Conservation (phyloP, 2,113 vertebrate species). For the Callaeas wilsoni region DNA sequence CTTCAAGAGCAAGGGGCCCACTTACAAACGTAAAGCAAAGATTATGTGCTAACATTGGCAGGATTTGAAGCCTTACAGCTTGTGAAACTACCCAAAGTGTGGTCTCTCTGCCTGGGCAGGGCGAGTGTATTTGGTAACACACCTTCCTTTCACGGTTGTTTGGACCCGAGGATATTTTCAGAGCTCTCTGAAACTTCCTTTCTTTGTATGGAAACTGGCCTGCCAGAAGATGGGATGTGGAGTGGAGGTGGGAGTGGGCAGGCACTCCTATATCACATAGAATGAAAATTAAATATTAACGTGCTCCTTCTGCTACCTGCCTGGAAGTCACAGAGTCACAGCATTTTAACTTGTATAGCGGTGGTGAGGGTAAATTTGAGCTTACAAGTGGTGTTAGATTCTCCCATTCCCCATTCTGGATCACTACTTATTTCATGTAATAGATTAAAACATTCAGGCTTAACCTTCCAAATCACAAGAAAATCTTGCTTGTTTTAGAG, state of each 20-base stretch:
- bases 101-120: background rate
- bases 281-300: background rate
- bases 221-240: background rate
- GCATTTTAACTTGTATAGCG: background rate
- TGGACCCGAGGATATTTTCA: background rate
- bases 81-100: background rate
- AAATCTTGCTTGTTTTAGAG: background rate
- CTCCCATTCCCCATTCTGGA: background rate
- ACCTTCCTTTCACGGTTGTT: background rate
- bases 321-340: background rate
- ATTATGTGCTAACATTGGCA: background rate
- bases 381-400: background rate
- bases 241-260: accelerated
- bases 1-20: background rate
- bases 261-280: background rate
- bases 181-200: background rate
- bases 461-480: background rate
- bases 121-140: accelerated
- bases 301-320: background rate
- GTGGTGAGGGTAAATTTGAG: background rate
- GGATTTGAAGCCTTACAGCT: background rate
- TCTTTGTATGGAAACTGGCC: background rate
- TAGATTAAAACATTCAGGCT: background rate
- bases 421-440: background rate
- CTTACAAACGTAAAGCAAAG: background rate